Evolutionary conservation across 2,888 invertebrate species (phyloP).

Genomic region (Hartigia nigra): DNA sequence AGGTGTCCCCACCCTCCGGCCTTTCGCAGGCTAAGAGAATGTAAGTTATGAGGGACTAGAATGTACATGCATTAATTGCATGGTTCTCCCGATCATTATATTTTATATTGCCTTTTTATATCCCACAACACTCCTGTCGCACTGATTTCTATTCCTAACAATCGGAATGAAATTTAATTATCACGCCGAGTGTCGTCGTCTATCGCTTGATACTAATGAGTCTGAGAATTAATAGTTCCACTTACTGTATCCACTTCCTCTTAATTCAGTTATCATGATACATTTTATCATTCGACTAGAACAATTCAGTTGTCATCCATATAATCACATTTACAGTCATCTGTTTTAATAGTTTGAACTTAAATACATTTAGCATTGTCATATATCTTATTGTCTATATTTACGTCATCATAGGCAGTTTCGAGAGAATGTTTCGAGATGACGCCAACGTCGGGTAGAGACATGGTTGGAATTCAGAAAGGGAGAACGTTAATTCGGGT

Average conservation of each 20-base stretch:
- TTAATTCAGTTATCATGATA: neutral
- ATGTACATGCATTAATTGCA: neutral
- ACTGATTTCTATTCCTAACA: neutral
- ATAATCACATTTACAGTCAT: neutral
- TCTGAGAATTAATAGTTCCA: neutral
- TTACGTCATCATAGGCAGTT: neutral
- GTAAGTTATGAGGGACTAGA: too few species aligned
- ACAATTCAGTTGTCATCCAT: neutral
- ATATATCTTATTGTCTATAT: neutral
- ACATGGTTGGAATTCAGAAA: neutral
- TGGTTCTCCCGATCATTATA: neutral
- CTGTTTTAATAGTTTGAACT: neutral
- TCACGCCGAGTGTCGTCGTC: neutral
- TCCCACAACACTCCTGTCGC: neutral
- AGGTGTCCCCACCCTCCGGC: too few species aligned
- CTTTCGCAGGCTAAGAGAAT: too few species aligned
- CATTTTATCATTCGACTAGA: neutral
- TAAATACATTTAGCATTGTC: neutral
- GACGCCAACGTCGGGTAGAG: neutral
- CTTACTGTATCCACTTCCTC: neutral
- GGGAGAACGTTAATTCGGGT: slow-evolving; percentile 18
- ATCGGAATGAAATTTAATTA: neutral
- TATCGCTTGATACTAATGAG: neutral
- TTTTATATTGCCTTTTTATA: neutral
- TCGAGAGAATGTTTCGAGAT: neutral